Evolutionary conservation across 1,140 invertebrate genomes (phyloP), one percentile per base, ranked within the genome.

Genomic region (Saxidomus purpurata): DNA sequence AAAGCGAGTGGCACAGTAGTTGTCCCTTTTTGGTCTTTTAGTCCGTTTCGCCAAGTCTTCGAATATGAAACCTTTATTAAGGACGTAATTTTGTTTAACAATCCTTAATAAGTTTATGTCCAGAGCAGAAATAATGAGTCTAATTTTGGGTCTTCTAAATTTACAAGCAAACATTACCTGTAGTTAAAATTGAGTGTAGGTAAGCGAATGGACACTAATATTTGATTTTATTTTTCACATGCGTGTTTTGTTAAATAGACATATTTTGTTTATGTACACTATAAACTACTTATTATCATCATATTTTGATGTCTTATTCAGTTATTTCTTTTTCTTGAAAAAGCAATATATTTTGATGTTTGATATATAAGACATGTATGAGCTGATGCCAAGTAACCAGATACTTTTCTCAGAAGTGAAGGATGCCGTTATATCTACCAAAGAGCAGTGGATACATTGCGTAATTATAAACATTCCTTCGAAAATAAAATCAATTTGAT

Each of bases 371-470:
- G 43, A 49, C 8, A 43, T 49, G 38, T 43, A 38, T 34, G 13
- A n/a, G 2, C 2, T 40, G 2, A 43, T 40, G 19, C n/a, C 71
- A n/a, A 25, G 15, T 17, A 25, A n/a, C n/a, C 38, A n/a, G 34
- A 38, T 22, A 4, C n/a, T 76, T n/a, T 76, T 40, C 31, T 76
- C 43, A 40, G 38, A 49, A 76, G 71, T 40, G 71, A 76, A 76
- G 28, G 71, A 76, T 22, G 61, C 61, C 34, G 61, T 67, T 8
- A 40, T 40, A 25, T 76, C 71, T 38, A 76, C 17, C n/a, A 43
- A 40, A 25, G 43, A 76, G 25, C 19, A 76, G 28, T 76, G 17
- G 3, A n/a, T n/a, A 43, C 71, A 2, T 8, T 76, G 28, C 38
- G 38, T 49, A n/a, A 43, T 25, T 43, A 76, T 40, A 76, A 76